Evolutionary conservation across 2,113 vertebrate genomes (phyloP).

Genomic region (Riparia riparia): DNA sequence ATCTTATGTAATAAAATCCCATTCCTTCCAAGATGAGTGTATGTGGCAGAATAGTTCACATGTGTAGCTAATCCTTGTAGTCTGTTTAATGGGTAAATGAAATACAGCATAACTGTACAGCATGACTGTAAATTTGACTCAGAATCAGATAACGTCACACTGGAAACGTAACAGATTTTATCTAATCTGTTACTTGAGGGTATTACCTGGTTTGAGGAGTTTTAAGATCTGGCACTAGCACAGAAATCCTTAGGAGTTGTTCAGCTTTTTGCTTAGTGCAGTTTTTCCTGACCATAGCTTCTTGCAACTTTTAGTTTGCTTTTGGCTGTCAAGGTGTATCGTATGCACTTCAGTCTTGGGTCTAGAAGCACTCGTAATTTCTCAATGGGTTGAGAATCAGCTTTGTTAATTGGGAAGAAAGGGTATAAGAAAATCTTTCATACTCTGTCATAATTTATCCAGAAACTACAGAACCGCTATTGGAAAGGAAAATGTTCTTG

Average conservation of each 20-base stretch:
- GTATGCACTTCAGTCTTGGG: not conserved
- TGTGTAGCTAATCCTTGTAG: not conserved
- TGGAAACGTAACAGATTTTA: not conserved
- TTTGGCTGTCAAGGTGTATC: not conserved
- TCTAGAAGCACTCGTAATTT: not conserved
- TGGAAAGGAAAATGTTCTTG: not conserved
- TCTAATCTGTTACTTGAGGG: not conserved
- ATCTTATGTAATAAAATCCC: constrained; percentile 26
- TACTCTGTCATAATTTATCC: not conserved
- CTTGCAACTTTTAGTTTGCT: not conserved
- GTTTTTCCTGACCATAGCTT: not conserved
- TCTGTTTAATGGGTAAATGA: not conserved
- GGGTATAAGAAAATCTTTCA: not conserved
- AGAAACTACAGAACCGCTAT: not conserved
- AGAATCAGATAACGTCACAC: not conserved
- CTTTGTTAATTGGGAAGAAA: not conserved
- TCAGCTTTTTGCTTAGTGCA: not conserved
- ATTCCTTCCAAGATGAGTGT: constrained; percentile 7
- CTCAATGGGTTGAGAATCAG: not conserved
- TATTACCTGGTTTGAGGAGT: not conserved
- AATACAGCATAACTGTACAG: not conserved
- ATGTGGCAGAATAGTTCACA: not conserved
- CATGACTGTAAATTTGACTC: not conserved
- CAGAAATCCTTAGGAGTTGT: not conserved
- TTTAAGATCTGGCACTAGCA: not conserved